Conservation (phyloP, 2,888 invertebrate genomes). For the Diadromus collaris region DNA sequence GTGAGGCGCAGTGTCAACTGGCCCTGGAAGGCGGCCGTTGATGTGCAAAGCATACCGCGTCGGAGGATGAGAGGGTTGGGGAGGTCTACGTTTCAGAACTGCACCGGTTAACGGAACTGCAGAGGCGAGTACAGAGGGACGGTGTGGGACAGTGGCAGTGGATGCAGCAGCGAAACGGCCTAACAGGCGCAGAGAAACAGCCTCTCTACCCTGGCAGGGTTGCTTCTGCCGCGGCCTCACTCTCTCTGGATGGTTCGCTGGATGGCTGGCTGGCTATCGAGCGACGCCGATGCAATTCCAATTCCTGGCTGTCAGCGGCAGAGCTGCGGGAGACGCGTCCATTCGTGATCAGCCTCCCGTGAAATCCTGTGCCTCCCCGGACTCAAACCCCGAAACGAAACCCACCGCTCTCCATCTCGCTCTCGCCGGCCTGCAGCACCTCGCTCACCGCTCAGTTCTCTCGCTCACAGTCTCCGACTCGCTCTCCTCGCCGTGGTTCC, state of each 20-base stretch:
- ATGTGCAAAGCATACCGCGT: constrained; percentile 4
- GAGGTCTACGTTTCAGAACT: constrained; percentile 49
- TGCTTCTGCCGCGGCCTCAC: constrained; percentile 41
- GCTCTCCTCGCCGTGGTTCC: constrained; percentile 52
- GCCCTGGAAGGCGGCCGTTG: constrained; percentile 12
- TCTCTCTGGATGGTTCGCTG: constrained; percentile 60
- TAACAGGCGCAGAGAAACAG: constrained; percentile 64
- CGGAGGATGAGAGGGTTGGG: constrained; percentile 26
- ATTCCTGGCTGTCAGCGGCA: constrained; percentile 80
- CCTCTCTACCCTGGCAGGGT: constrained; percentile 52
- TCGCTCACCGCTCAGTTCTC: constrained; percentile 57
- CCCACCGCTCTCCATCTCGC: constrained; percentile 64
- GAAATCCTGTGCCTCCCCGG: constrained; percentile 77
- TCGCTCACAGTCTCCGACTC: constrained; percentile 53
- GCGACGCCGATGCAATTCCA: constrained; percentile 80
- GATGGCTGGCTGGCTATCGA: constrained; percentile 79
- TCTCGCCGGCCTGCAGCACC: constrained; percentile 64
- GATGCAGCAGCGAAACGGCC: constrained; percentile 65
- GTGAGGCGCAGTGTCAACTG: background rate
- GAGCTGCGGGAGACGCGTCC: constrained; percentile 79
- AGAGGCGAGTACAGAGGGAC: constrained; percentile 1
- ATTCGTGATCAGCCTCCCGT: constrained; percentile 80
- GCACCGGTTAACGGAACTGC: constrained; percentile 51
- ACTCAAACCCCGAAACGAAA: constrained; percentile 59
- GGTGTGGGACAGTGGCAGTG: constrained; percentile 53